phyloP scores from a whole-genome alignment of 2,888 invertebrate genomes.

The Alloplasta piceator region DNA sequence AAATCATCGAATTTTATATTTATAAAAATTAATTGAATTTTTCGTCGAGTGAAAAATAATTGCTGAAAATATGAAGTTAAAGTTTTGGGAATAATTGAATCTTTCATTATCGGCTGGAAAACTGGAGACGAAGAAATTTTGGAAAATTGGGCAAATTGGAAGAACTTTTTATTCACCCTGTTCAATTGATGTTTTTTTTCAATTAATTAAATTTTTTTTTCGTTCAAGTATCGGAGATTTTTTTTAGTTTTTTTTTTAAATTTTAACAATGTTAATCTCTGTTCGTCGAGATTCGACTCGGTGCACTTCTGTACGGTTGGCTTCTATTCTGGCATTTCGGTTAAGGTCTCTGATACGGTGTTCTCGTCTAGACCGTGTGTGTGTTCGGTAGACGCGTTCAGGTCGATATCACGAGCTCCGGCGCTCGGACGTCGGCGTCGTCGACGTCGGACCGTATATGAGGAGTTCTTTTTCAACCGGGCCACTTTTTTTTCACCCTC shows the following conservation, averaged over 20 bases:
- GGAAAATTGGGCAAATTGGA: no score
- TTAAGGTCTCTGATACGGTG: conserved; percentile 68
- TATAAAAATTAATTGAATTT: no score
- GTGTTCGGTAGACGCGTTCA: conserved; percentile 66
- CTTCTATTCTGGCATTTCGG: conserved; percentile 70
- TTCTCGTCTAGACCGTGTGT: conserved; percentile 75
- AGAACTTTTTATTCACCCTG: not conserved
- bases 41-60: no score
- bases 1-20: no score
- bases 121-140: no score
- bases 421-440: conserved; percentile 56
- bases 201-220: not conserved
- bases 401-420: conserved; percentile 78
- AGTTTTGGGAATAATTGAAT: no score
- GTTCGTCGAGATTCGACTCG: conserved; percentile 30
- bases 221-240: not conserved
- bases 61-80: no score
- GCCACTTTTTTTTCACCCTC: no score
- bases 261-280: not conserved
- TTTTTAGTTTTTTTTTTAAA: not conserved
- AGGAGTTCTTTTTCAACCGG: no score
- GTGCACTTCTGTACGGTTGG: conserved; percentile 49
- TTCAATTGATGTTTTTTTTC: not conserved
- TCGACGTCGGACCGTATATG: conserved; percentile 54
- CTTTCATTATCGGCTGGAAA: no score